Conservation (phyloP, 2,797 vertebrate genomes). For the Leptoclinus maculatus region DNA sequence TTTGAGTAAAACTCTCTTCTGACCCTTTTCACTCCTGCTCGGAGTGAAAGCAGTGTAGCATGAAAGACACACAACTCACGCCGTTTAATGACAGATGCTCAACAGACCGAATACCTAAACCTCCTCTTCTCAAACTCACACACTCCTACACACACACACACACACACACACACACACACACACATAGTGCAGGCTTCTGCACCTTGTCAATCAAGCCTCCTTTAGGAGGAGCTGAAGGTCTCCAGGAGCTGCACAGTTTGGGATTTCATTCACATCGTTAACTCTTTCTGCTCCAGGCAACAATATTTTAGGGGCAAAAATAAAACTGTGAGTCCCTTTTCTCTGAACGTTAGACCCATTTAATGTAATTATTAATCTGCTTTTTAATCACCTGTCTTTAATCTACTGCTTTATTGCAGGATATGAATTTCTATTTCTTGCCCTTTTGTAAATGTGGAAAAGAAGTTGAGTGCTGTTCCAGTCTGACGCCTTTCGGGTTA, state of each 20-base stretch:
- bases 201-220: slow-evolving; percentile 63
- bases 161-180: slow-evolving; percentile 34
- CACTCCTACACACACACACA: slow-evolving; percentile 25
- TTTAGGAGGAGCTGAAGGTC: slow-evolving; percentile 55
- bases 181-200: slow-evolving; percentile 41
- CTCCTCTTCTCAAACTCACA: slow-evolving; percentile 34
- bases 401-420: neutral
- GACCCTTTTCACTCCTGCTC: slow-evolving; percentile 32
- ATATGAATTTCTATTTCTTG: slow-evolving; percentile 1
- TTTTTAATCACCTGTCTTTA: slow-evolving; percentile 3
- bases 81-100: slow-evolving; percentile 76
- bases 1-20: neutral
- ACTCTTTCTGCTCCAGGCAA: slow-evolving; percentile 15
- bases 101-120: slow-evolving; percentile 71
- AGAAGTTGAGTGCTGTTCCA: neutral
- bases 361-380: slow-evolving; percentile 2
- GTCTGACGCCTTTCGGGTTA: neutral
- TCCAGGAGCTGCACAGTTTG: slow-evolving; percentile 9
- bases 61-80: slow-evolving; percentile 71
- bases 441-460: slow-evolving; percentile 8
- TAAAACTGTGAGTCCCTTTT: neutral
- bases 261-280: slow-evolving; percentile 34
- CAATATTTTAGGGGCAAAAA: neutral
- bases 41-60: slow-evolving; percentile 54
- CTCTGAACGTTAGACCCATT: neutral